Evolutionary conservation across 1,140 invertebrate genomes (phyloP).

Genomic region (Portunus trituberculatus): DNA sequence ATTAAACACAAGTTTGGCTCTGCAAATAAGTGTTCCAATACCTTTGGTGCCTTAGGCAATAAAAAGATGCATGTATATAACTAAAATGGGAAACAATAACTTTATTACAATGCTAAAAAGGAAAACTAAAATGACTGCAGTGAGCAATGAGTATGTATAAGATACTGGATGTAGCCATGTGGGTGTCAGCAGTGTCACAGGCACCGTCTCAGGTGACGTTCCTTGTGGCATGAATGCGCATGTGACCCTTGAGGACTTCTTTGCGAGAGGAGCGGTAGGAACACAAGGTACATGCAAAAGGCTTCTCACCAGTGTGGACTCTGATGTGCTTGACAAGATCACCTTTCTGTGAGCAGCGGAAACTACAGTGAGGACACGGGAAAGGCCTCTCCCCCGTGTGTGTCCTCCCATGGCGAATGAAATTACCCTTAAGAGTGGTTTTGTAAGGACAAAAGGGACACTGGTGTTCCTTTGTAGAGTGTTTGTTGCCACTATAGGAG

Average conservation of each 20-base stretch:
- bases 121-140: no score
- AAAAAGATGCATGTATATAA: no score
- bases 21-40: no score
- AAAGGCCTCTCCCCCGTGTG: conserved; percentile 49
- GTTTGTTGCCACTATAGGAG: background rate
- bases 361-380: conserved; percentile 65
- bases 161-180: no score
- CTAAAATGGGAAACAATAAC: no score
- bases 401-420: conserved; percentile 33
- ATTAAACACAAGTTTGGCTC: no score
- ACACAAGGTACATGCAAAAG: conserved; percentile 69
- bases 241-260: conserved; percentile 66
- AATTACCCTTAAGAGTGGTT: conserved; percentile 44
- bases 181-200: no score
- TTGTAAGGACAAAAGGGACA: conserved; percentile 50
- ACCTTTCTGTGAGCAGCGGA: conserved; percentile 64
- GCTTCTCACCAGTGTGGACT: conserved; percentile 73
- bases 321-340: conserved; percentile 71
- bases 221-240: conserved; percentile 36
- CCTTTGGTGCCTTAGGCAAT: no score
- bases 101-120: no score
- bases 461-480: conserved; percentile 32
- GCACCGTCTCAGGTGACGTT: no score
- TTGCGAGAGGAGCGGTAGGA: conserved; percentile 69
- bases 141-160: no score